Conservation (phyloP, 2,888 invertebrate species). For the Calliphora vomitoria region DNA sequence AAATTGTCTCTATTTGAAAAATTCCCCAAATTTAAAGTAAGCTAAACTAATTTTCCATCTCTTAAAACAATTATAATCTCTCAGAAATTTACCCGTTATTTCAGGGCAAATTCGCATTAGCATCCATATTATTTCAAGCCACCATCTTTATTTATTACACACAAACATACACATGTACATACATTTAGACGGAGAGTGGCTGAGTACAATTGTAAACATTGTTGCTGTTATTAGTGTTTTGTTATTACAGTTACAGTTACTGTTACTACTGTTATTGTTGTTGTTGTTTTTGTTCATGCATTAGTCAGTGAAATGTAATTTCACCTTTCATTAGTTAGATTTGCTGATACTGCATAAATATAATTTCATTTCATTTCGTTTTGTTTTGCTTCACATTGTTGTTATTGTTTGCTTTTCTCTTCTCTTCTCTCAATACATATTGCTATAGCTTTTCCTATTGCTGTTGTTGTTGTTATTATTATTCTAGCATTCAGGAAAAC, state of each 20-base stretch:
- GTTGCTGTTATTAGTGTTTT: background rate
- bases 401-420: background rate
- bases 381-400: background rate
- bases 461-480: background rate
- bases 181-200: no score
- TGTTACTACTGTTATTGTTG: background rate
- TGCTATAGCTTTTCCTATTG: background rate
- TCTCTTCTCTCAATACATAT: background rate
- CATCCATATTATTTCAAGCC: no score
- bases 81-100: no score
- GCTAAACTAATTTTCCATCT: no score
- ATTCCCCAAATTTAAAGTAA: no score
- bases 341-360: conserved; percentile 62
- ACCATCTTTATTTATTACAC: no score
- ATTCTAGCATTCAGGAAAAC: background rate
- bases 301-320: conserved; percentile 73
- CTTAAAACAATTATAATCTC: no score
- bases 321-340: conserved; percentile 72
- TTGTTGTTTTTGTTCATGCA: conserved; percentile 11
- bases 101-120: no score
- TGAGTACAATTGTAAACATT: background rate
- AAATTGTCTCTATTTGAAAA: no score
- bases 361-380: conserved; percentile 19
- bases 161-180: no score
- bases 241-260: background rate